These are phyloP conservation scores for Rhegmatorhina hoffmannsi DNA, from an alignment of 2,113 vertebrate genomes.

Conservation along the genomic window DNA sequence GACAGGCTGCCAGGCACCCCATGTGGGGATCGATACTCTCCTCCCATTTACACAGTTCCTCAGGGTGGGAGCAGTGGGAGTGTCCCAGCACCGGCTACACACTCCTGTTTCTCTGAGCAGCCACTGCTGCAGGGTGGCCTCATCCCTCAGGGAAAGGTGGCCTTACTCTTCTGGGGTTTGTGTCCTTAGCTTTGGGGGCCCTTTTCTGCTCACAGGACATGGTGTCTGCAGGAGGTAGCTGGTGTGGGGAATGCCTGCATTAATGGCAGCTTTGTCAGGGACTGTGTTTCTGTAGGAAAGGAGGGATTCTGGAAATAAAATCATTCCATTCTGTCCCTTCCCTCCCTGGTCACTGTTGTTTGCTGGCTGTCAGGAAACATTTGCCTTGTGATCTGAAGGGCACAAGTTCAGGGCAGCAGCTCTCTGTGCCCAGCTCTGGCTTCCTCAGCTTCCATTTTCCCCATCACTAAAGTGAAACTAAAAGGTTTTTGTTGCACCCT, in stretches of 20 bases:
- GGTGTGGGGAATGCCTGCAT: background rate
- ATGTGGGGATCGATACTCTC: background rate
- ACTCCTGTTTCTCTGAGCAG: background rate
- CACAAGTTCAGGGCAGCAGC: background rate
- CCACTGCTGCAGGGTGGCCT: background rate
- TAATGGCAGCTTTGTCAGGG: background rate
- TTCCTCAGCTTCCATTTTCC: slow-evolving; percentile 26
- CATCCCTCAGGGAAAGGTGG: background rate
- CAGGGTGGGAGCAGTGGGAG: background rate
- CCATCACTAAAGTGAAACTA: slow-evolving; percentile 23
- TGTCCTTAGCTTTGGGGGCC: background rate
- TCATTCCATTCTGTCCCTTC: background rate
- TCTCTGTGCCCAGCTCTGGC: background rate
- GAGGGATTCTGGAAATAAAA: background rate
- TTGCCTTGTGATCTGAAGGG: background rate
- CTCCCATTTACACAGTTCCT: background rate
- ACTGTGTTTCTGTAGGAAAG: background rate
- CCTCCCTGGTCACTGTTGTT: background rate
- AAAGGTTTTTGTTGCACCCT: slow-evolving; percentile 3
- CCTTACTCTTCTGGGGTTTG: background rate
- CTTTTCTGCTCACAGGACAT: accelerated
- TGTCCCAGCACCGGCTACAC: background rate
- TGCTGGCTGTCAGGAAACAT: background rate
- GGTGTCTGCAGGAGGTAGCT: background rate
- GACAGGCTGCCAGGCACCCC: slow-evolving; percentile 19